Evolutionary conservation across 92 coral and sea anemone species (phyloP).

Genomic region (Plumapathes pennacea): DNA sequence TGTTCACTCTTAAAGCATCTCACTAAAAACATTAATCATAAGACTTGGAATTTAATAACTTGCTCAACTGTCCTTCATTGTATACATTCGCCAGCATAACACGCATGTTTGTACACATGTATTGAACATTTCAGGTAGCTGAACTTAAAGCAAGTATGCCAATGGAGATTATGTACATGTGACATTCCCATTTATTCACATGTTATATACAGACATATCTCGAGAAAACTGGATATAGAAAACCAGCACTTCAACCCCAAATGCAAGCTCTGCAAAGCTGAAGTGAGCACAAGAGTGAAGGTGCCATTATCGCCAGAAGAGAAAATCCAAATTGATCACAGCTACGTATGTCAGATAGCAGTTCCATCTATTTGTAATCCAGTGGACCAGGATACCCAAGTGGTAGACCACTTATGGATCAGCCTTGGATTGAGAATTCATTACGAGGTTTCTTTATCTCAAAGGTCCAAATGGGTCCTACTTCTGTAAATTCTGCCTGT

Average conservation of each 20-base stretch:
- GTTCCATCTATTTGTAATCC: neutral
- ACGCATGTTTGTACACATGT: neutral
- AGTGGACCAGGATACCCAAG: neutral
- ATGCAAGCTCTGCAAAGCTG: neutral
- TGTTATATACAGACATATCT: neutral
- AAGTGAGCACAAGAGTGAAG: neutral
- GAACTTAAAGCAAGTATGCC: slow-evolving; percentile 51
- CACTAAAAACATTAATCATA: neutral
- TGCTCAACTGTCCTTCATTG: neutral
- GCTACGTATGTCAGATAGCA: neutral
- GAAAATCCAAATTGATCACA: neutral
- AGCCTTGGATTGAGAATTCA: slow-evolving; percentile 31
- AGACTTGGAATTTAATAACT: neutral
- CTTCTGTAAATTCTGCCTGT: slow-evolving; percentile 40
- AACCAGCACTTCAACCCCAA: neutral
- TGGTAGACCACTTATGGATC: neutral
- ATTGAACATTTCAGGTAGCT: slow-evolving; percentile 8
- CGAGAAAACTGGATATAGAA: slow-evolving; percentile 13
- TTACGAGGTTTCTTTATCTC: slow-evolving; percentile 19
- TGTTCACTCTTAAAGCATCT: no score
- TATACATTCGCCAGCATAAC: neutral
- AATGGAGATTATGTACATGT: slow-evolving; percentile 29
- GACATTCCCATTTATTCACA: no score
- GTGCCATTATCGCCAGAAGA: neutral
- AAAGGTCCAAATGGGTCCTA: slow-evolving; percentile 38